Percentiles rank a stretch among this genome's conserved stretches.
phyloP scores from a whole-genome alignment of 2,113 vertebrate genomes.

The Eulemur macaco region DNA sequence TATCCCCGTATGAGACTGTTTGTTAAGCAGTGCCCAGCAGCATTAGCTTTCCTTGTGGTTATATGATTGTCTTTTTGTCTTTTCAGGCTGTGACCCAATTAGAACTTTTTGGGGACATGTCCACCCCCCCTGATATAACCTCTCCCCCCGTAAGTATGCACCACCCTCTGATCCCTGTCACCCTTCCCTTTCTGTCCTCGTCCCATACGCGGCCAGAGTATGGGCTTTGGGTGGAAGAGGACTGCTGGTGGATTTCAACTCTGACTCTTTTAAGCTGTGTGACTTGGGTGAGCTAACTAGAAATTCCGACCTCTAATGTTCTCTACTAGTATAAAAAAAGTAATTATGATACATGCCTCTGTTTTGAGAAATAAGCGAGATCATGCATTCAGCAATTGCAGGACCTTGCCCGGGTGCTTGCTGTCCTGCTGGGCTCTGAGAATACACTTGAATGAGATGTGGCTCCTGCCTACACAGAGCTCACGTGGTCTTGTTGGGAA shows the following conservation, averaged over 20 bases:
- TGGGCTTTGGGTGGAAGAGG: background rate
- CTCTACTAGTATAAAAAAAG: background rate
- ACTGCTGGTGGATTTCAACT: background rate
- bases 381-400: background rate
- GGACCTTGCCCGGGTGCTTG: background rate
- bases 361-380: constrained; percentile 4
- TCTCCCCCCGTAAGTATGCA: constrained; percentile 95
- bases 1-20: accelerated
- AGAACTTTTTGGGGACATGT: constrained; percentile 99
- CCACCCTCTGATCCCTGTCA: background rate
- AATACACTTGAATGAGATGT: background rate
- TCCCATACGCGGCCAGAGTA: background rate
- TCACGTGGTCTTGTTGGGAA: background rate
- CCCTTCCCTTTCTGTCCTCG: background rate
- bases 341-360: background rate
- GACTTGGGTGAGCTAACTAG: background rate
- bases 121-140: constrained; percentile 97
- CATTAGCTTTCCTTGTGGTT: constrained; percentile 1
- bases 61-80: constrained; percentile 63
- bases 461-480: background rate
- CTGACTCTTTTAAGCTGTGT: background rate
- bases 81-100: constrained; percentile 98
- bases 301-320: background rate
- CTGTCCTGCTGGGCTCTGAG: background rate
- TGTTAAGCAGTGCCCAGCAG: background rate